phyloP scores from a whole-genome alignment of 2,113 vertebrate genomes.

The Vimba vimba region DNA sequence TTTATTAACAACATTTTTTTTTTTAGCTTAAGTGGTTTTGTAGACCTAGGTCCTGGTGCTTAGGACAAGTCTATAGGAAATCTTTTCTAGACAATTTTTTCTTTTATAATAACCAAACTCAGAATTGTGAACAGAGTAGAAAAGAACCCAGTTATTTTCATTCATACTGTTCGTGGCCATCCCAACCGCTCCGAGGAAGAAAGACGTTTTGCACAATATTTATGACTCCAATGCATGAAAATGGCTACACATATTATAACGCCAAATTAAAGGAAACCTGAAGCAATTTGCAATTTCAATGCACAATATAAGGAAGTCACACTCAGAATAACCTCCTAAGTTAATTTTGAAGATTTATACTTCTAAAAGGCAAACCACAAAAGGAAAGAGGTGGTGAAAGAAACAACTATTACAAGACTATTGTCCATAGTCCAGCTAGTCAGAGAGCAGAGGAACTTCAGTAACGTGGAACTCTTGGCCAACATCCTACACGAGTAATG shows the following conservation, averaged over 20 bases:
- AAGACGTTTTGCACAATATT: neutral
- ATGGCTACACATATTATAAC: neutral
- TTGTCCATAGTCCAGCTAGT: neutral
- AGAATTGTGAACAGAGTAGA: neutral
- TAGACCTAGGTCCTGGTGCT: neutral
- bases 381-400: neutral
- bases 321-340: neutral
- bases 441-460: neutral
- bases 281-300: neutral
- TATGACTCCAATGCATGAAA: neutral
- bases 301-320: neutral
- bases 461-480: neutral
- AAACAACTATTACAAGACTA: neutral
- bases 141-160: neutral
- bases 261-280: neutral
- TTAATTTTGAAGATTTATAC: neutral
- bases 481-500: slow-evolving; percentile 5
- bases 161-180: neutral
- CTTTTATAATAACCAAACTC: neutral
- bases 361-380: neutral
- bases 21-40: neutral
- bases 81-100: too few relatives aligned
- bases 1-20: too few relatives aligned
- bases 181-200: neutral
- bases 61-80: too few relatives aligned